Percentiles rank a stretch among this genome's conserved stretches.
Conservation (phyloP, 2,888 invertebrate genomes). For the Nymphalis urticae region DNA sequence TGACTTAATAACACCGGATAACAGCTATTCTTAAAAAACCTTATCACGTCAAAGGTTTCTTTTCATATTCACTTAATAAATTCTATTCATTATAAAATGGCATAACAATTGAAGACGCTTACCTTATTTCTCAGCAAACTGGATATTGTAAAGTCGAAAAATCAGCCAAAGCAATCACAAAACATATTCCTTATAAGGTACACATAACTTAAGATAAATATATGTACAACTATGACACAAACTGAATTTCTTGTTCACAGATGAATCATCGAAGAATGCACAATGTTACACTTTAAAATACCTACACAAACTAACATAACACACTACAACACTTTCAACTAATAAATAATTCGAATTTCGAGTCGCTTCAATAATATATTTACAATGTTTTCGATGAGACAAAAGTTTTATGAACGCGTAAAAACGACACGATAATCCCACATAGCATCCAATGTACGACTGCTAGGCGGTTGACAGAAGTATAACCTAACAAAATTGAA, state of each 20-base stretch:
- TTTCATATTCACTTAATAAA: background rate
- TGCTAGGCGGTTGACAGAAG: slow-evolving; percentile 60
- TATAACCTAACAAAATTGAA: slow-evolving; percentile 72
- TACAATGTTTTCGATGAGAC: slow-evolving; percentile 59
- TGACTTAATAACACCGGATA: too few species aligned
- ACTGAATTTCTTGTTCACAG: slow-evolving; percentile 71
- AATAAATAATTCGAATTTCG: slow-evolving; percentile 53
- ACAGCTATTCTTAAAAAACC: background rate
- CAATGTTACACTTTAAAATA: slow-evolving; percentile 57
- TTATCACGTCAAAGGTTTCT: background rate
- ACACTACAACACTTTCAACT: slow-evolving; percentile 53
- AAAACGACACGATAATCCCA: slow-evolving; percentile 54
- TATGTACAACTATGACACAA: slow-evolving; percentile 57
- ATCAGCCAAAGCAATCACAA: slow-evolving; percentile 53
- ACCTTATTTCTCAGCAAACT: slow-evolving; percentile 34
- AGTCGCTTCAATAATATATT: slow-evolving; percentile 55
- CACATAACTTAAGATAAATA: slow-evolving; percentile 63
- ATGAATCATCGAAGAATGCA: slow-evolving; percentile 79
- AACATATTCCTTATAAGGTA: slow-evolving; percentile 54
- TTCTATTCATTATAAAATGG: background rate
- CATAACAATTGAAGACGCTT: slow-evolving; percentile 1
- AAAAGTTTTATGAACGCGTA: slow-evolving; percentile 65
- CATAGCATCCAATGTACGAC: slow-evolving; percentile 57
- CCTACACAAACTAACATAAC: slow-evolving; percentile 53
- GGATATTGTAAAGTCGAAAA: slow-evolving; percentile 41